Evolutionary conservation across 2,797 vertebrate genomes (phyloP).

Genomic region (Mus caroli): DNA sequence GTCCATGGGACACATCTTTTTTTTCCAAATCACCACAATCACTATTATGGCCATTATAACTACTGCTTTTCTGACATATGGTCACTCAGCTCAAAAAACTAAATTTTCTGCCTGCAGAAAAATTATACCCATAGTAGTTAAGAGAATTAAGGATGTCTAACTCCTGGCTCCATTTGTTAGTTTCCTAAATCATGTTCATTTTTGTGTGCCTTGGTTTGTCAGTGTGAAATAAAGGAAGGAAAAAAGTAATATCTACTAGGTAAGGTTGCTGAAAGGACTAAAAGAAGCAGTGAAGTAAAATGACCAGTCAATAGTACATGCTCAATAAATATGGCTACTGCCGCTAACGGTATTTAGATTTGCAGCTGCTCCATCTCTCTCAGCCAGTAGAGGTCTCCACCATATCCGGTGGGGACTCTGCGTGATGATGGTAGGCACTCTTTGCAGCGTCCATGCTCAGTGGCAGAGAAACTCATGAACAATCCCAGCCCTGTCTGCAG

Average conservation of each 20-base stretch:
- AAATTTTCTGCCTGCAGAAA: constrained; percentile 50
- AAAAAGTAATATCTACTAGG: constrained; percentile 20
- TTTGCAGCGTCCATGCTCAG: neutral
- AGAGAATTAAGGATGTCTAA: constrained; percentile 40
- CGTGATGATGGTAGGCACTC: neutral
- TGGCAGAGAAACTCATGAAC: neutral
- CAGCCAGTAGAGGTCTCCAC: constrained; percentile 69
- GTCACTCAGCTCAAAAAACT: constrained; percentile 31
- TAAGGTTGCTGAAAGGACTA: neutral
- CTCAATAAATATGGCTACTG: constrained; percentile 43
- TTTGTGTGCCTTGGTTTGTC: constrained; percentile 1
- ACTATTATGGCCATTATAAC: constrained; percentile 42
- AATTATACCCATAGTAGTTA: constrained; percentile 17
- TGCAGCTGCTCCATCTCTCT: constrained; percentile 14
- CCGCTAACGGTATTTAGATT: neutral
- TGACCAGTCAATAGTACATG: constrained; percentile 49
- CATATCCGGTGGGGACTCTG: neutral
- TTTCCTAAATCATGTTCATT: constrained; percentile 43
- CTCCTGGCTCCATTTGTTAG: neutral
- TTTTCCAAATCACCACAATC: neutral
- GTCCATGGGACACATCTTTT: neutral
- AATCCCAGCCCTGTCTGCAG: constrained; percentile 38
- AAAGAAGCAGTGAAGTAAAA: constrained; percentile 17
- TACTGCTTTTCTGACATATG: constrained; percentile 48
- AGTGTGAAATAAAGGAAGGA: neutral